These are phyloP conservation scores for Urocolius indicus DNA, from an alignment of 2,113 vertebrate genomes.

Conservation along the genomic window DNA sequence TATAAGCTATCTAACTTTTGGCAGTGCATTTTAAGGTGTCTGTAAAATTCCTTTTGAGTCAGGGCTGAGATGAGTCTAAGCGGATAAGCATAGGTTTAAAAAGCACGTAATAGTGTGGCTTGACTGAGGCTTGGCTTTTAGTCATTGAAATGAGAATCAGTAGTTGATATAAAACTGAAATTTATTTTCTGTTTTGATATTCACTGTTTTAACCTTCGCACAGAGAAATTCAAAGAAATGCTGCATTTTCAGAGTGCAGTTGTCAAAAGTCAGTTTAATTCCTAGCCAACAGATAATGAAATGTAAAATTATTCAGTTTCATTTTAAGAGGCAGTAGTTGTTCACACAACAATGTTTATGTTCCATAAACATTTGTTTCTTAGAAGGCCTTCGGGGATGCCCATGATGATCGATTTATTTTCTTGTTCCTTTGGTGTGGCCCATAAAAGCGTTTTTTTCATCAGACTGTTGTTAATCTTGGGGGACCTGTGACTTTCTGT, in stretches of 20 bases:
- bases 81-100: neutral
- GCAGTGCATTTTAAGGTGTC: neutral
- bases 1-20: neutral
- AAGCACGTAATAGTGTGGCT: neutral
- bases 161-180: neutral
- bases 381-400: neutral
- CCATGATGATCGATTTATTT: neutral
- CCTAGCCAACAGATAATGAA: neutral
- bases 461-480: neutral
- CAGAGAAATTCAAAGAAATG: neutral
- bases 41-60: neutral
- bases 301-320: neutral
- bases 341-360: neutral
- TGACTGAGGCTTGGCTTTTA: neutral
- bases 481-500: neutral
- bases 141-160: neutral
- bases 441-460: neutral
- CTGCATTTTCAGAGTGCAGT: neutral
- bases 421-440: neutral
- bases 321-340: neutral
- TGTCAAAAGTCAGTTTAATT: neutral
- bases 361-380: neutral
- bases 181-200: neutral
- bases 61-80: neutral
- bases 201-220: neutral